These are phyloP conservation scores for Platyrinchus mystaceus DNA, from an alignment of 2,797 vertebrate genomes.

Conservation along the genomic window DNA sequence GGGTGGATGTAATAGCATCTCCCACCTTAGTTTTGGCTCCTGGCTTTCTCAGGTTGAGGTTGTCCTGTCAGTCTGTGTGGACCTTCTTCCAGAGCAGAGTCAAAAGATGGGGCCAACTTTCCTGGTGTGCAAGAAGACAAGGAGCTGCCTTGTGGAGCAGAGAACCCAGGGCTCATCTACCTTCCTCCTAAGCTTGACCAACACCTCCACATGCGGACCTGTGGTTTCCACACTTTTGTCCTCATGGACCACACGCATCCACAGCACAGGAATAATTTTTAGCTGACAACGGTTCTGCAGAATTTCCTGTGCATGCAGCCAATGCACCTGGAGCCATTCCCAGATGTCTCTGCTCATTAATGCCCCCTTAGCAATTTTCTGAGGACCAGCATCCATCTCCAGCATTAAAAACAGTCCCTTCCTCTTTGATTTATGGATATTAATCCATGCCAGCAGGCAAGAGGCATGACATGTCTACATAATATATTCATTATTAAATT, in stretches of 20 bases:
- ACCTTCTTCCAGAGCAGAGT: neutral
- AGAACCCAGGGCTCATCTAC: neutral
- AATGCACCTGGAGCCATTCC: conserved; percentile 54
- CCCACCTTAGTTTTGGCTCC: neutral
- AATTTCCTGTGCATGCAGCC: neutral
- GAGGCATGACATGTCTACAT: conserved; percentile 47
- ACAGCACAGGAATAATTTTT: conserved; percentile 8
- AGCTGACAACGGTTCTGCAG: conserved; percentile 24
- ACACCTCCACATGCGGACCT: accelerated
- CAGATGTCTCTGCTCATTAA: conserved; percentile 56
- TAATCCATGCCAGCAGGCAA: conserved; percentile 54
- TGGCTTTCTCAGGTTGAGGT: neutral
- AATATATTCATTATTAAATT: conserved; percentile 60
- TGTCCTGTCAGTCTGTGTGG: neutral
- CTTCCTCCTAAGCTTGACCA: neutral
- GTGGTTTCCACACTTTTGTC: neutral
- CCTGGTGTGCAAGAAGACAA: neutral
- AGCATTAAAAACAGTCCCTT: conserved; percentile 64
- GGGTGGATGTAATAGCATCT: accelerated
- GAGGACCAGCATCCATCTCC: conserved; percentile 58
- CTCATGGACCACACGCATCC: neutral
- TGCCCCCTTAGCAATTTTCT: conserved; percentile 64
- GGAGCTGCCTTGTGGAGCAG: neutral
- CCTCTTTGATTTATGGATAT: conserved; percentile 67
- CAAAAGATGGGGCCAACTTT: neutral